phyloP scores from a whole-genome alignment of 2,888 invertebrate species.

The Pteria penguin region DNA sequence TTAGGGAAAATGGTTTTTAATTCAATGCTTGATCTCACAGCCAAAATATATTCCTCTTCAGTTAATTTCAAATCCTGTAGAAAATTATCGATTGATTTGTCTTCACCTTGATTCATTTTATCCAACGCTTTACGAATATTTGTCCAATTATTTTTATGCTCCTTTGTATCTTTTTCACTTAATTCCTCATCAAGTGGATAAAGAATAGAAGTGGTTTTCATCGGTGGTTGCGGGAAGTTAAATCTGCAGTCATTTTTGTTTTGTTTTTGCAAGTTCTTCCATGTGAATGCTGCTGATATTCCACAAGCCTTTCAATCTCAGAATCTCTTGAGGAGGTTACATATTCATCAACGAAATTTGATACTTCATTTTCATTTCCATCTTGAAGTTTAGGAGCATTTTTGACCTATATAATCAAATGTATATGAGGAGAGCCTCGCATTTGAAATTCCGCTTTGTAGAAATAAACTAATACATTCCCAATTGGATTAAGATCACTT shows the following conservation, averaged over 20 bases:
- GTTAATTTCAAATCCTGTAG: background rate
- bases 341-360: slow-evolving; percentile 37
- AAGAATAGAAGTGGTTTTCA: slow-evolving; percentile 29
- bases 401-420: slow-evolving; percentile 44
- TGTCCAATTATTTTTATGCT: background rate
- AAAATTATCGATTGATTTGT: background rate
- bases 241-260: slow-evolving; percentile 32
- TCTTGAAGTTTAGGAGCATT: slow-evolving; percentile 31
- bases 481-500: slow-evolving; percentile 19
- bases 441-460: slow-evolving; percentile 52
- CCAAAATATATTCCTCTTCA: background rate
- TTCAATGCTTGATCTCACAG: background rate
- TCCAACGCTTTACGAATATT: background rate
- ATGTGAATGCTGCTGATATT: background rate
- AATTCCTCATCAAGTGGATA: slow-evolving; percentile 12
- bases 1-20: slow-evolving; percentile 42
- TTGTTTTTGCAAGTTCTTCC: slow-evolving; percentile 31
- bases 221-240: slow-evolving; percentile 37
- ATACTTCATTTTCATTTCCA: slow-evolving; percentile 5
- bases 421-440: slow-evolving; percentile 48
- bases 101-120: background rate
- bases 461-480: slow-evolving; percentile 44
- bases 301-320: background rate
- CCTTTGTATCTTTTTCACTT: background rate
- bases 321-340: slow-evolving; percentile 18